Base-by-base conservation (phyloP, 2,888 invertebrate species). In the Melanotus villosus region DNA sequence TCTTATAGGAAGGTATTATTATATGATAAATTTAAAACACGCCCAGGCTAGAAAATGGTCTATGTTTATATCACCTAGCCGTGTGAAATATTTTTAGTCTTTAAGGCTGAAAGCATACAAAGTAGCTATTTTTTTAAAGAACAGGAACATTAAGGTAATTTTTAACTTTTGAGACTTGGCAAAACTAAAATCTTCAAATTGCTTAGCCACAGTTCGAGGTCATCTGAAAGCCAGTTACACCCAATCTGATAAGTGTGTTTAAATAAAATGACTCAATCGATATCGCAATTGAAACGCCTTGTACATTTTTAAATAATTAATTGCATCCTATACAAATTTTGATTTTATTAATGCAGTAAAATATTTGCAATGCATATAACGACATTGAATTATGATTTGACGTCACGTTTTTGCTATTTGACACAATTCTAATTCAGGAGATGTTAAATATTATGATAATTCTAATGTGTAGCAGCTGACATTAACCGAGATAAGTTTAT, bases 301-400 rank as follows among this genome's bases (percentile, higher is more conserved):
- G 23, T 41, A 47, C n/a, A 12, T 23, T 5, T 47, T 19, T 18
- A 16, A 1, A 47, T 21, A 26, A 47, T 47, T 23, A 47, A 47
- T 47, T 23, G 12, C 16, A 12, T 41, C 16, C 14, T 18, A 41
- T 38, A 3, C 4, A 38, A n/a, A 38, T 38, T 38, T n/a, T 38
- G 12, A 14, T 9, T 38, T 19, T 45, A 21, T 45, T 45, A 21
- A 19, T 21, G 21, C 45, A 10, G 10, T n/a, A 4, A 45, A 43
- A 18, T 19, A 19, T 5, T 16, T 19, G 18, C 19, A 9, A 18
- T 16, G 4, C 19, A 16, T 6, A 10, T 1, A 43, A 43, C 16
- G 45, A 21, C 45, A 45, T 47, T 47, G 47, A 23, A 47, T 12
- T 21, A 47, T n/a, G 18, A 26, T 26, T 12, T 23, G 21, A 47